Conservation (phyloP, 2,797 vertebrate genomes). For the Eulemur rubriventer region DNA sequence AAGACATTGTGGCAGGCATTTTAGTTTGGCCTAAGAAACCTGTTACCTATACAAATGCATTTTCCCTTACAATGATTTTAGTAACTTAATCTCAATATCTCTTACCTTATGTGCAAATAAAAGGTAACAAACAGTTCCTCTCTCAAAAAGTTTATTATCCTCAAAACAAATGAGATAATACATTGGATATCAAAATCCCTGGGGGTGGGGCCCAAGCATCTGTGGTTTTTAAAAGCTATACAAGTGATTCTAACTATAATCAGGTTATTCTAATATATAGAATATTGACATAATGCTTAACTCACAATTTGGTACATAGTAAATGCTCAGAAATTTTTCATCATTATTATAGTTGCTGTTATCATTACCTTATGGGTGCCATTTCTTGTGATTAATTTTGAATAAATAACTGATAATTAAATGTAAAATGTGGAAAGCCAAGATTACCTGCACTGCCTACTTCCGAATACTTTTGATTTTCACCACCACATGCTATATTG, state of each 20-base stretch:
- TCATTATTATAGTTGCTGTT: not conserved
- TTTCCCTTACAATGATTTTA: not conserved
- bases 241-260: not conserved
- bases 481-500: not conserved
- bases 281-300: not conserved
- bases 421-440: not conserved
- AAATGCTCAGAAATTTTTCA: constrained; percentile 17
- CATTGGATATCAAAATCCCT: not conserved
- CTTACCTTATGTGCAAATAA: not conserved
- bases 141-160: not conserved
- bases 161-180: not conserved
- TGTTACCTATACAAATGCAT: too few species aligned
- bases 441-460: not conserved
- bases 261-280: not conserved
- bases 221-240: not conserved
- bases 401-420: not conserved
- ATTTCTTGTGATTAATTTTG: constrained; percentile 8
- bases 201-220: not conserved
- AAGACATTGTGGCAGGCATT: too few species aligned
- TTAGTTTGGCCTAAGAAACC: too few species aligned
- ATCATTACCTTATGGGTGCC: not conserved
- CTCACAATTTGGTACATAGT: not conserved
- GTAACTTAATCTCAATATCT: not conserved
- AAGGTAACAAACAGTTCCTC: not conserved
- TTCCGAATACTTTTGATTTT: constrained; percentile 21